phyloP scores from a whole-genome alignment of 2,113 vertebrate genomes.

The Holacanthus passer region DNA sequence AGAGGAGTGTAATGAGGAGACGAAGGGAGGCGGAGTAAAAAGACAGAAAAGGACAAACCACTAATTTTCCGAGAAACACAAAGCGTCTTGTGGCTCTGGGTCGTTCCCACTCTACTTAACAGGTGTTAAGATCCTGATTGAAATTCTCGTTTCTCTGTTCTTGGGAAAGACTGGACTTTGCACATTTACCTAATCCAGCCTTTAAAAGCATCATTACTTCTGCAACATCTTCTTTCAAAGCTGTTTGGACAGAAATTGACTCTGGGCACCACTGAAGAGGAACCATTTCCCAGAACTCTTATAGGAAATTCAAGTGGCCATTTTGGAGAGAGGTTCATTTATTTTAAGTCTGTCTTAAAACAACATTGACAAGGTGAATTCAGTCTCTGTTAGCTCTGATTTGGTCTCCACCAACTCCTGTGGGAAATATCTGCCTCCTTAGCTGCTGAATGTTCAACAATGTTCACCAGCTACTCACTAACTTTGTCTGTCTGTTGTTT shows the following conservation, averaged over 20 bases:
- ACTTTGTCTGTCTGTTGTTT: too few relatives aligned
- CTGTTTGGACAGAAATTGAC: background rate
- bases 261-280: too few relatives aligned
- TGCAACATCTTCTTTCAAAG: background rate
- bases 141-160: background rate
- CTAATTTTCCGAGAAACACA: background rate
- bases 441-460: too few relatives aligned
- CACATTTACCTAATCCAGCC: background rate
- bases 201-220: background rate
- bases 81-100: background rate
- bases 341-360: background rate
- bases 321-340: background rate
- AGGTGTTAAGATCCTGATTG: background rate
- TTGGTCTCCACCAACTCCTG: background rate
- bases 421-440: background rate
- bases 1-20: background rate
- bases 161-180: background rate
- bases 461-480: too few relatives aligned
- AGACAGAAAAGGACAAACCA: background rate
- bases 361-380: background rate
- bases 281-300: background rate
- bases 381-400: background rate
- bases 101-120: background rate
- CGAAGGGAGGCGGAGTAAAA: background rate
- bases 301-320: background rate